These are phyloP conservation scores for Burhinus bistriatus DNA, from an alignment of 2,113 vertebrate species.

Conservation along the genomic window DNA sequence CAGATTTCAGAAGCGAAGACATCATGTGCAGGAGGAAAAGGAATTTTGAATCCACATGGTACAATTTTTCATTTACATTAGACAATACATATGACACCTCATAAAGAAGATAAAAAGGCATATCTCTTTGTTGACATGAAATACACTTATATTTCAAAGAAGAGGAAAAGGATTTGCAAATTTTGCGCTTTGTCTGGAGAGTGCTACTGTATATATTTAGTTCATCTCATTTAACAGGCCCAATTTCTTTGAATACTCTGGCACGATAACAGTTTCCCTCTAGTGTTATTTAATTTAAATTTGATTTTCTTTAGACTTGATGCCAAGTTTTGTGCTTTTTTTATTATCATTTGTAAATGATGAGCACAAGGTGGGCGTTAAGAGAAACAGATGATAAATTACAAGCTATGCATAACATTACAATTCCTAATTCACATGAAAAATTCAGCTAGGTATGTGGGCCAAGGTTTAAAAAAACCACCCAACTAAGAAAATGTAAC, in stretches of 20 bases:
- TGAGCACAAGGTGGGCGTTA: neutral
- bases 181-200: neutral
- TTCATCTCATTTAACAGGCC: neutral
- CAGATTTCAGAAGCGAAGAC: neutral
- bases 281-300: neutral
- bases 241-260: neutral
- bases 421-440: neutral
- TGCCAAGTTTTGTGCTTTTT: neutral
- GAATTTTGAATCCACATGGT: neutral
- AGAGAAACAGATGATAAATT: neutral
- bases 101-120: constrained; percentile 26
- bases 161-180: neutral
- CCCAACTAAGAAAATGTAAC: neutral
- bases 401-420: neutral
- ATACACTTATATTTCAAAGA: neutral
- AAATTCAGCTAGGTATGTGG: neutral
- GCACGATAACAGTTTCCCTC: neutral
- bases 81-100: neutral
- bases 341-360: neutral
- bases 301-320: neutral
- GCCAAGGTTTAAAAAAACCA: neutral
- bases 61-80: constrained; percentile 1
- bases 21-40: neutral
- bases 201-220: neutral
- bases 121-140: neutral